A percentile compares a stretch with the other conserved stretches of the same genome.
These are phyloP conservation scores for Hydrozoanthus gracilis DNA, from an alignment of 92 coral and sea anemone species.

Conservation along the genomic window DNA sequence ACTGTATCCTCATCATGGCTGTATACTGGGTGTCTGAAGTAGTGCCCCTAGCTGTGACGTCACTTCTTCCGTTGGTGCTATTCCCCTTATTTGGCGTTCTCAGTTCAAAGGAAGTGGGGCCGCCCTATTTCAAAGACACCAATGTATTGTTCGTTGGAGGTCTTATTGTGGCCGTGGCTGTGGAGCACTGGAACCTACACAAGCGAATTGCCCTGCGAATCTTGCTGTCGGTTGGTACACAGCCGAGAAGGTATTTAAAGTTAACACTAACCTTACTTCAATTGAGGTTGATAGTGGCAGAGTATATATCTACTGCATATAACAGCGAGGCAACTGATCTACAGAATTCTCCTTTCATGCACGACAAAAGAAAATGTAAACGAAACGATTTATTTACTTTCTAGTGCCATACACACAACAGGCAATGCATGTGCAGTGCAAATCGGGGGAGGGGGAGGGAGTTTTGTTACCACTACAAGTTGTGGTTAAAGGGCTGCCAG, in stretches of 20 bases:
- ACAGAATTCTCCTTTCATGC: no score
- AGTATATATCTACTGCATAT: no score
- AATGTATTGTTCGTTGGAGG: constrained; percentile 95
- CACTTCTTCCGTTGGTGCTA: constrained; percentile 86
- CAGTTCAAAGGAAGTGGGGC: constrained; percentile 84
- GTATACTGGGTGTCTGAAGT: constrained; percentile 98
- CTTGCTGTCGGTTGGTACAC: constrained; percentile 84
- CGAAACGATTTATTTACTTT: no score
- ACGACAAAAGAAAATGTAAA: no score
- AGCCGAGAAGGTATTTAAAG: constrained; percentile 78
- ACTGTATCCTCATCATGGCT: constrained; percentile 92
- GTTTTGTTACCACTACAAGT: no score
- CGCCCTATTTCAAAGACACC: constrained; percentile 93
- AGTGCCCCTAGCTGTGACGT: constrained; percentile 92
- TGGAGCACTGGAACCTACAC: constrained; percentile 97
- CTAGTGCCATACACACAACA: no score
- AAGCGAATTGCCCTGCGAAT: constrained; percentile 94
- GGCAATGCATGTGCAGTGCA: no score
- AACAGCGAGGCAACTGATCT: no score
- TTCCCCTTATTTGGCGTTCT: constrained; percentile 97
- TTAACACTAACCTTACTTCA: no score
- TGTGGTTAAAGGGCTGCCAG: no score
- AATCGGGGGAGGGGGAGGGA: no score
- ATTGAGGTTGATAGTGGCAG: no score
- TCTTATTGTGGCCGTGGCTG: constrained; percentile 92